Percentiles rank a stretch among this genome's conserved stretches.
Conservation (phyloP, 2,797 vertebrate species). For the Esox masquinongy region DNA sequence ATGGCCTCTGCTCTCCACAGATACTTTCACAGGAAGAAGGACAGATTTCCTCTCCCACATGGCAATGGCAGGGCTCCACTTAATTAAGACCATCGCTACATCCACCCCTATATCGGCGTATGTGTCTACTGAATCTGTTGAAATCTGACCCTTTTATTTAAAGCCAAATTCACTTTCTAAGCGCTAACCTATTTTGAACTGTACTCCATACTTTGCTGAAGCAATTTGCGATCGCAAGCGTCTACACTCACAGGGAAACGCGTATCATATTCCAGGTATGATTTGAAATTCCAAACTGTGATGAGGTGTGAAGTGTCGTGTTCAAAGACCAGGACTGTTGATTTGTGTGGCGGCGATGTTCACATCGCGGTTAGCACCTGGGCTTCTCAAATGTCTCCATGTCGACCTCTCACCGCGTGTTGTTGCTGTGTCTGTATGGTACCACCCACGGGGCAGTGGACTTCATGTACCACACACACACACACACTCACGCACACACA, state of each 20-base stretch:
- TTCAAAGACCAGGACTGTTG: constrained; percentile 19
- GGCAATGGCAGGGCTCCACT: background rate
- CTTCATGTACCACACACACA: background rate
- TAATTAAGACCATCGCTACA: background rate
- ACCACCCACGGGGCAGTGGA: background rate
- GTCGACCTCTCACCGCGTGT: background rate
- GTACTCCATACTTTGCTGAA: background rate
- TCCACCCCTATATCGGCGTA: background rate
- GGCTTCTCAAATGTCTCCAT: constrained; percentile 23
- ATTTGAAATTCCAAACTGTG: constrained; percentile 13
- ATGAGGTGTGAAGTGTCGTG: constrained; percentile 10
- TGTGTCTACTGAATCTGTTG: background rate
- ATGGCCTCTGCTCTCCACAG: background rate
- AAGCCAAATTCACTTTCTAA: background rate
- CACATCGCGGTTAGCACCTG: constrained; percentile 17
- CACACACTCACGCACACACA: background rate
- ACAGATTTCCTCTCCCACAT: background rate
- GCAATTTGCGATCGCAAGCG: background rate
- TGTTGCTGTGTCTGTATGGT: background rate
- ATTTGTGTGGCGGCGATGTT: constrained; percentile 31
- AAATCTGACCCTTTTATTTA: background rate
- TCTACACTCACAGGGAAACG: background rate
- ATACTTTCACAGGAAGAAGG: background rate
- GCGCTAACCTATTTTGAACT: background rate
- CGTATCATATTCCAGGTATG: background rate